Percentiles rank a stretch among this genome's conserved stretches.
Evolutionary conservation across 1,140 invertebrate genomes (phyloP).

Genomic region (Trichonephila inaurata): DNA sequence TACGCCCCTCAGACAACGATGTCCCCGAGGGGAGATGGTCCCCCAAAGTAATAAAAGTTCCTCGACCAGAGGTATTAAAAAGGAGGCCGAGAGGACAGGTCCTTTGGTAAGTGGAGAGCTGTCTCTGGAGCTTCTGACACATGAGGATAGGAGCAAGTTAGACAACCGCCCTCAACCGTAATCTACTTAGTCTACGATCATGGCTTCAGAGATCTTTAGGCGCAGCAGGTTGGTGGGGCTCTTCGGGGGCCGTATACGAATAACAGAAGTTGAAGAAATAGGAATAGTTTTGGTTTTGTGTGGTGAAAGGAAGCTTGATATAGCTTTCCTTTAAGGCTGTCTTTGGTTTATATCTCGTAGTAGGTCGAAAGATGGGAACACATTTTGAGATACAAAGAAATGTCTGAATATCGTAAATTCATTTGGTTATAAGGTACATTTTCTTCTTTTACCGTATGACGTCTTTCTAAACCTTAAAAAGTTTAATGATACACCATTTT

Average conservation of each 20-base stretch:
- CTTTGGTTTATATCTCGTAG: too few relatives aligned
- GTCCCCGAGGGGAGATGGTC: not conserved
- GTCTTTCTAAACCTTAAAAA: too few relatives aligned
- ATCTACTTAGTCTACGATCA: not conserved
- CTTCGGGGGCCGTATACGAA: not conserved
- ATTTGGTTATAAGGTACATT: too few relatives aligned
- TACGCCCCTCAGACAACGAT: not conserved
- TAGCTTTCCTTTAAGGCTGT: too few relatives aligned
- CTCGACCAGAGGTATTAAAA: not conserved
- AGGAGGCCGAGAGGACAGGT: not conserved
- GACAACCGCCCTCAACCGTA: conserved; percentile 27
- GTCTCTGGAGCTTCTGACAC: not conserved
- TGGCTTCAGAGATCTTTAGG: not conserved
- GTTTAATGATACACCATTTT: too few relatives aligned
- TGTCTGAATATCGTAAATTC: too few relatives aligned
- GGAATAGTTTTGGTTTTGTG: too few relatives aligned
- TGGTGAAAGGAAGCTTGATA: too few relatives aligned
- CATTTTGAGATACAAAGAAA: too few relatives aligned
- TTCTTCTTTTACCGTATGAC: too few relatives aligned
- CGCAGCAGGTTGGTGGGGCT: not conserved
- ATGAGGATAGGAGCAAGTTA: conserved; percentile 29
- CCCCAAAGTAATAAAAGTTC: not conserved
- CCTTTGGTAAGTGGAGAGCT: not conserved
- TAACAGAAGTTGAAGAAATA: not conserved
- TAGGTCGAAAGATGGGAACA: too few relatives aligned